These are phyloP conservation scores for Machimus atricapillus DNA, from an alignment of 2,888 invertebrate species.

Conservation along the genomic window DNA sequence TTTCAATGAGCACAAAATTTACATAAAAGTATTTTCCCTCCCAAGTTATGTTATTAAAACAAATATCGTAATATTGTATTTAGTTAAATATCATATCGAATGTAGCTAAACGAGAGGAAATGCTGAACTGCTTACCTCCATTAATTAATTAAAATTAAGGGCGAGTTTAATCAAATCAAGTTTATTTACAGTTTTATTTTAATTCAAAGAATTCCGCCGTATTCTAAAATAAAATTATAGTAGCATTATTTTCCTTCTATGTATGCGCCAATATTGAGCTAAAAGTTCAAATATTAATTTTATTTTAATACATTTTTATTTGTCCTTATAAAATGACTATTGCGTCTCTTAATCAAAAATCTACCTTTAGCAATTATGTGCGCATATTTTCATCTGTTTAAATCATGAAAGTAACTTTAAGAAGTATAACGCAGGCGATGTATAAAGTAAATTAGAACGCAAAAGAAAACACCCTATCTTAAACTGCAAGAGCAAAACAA, in stretches of 20 bases:
- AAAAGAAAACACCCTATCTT: not conserved
- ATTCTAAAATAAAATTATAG: not conserved
- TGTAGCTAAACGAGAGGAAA: not conserved
- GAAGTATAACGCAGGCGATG: not conserved
- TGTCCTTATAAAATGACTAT: not conserved
- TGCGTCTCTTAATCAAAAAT: conserved; percentile 22
- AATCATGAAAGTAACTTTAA: not conserved
- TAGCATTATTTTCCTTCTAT: not conserved
- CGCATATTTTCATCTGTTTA: not conserved
- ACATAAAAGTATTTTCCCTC: too few relatives aligned
- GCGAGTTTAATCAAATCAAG: not conserved
- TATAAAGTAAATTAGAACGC: not conserved
- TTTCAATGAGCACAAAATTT: too few relatives aligned
- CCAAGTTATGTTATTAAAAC: too few relatives aligned
- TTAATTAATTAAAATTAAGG: too few relatives aligned
- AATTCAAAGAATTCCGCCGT: not conserved
- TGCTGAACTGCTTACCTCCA: not conserved
- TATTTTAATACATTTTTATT: not conserved
- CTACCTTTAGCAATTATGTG: conserved; percentile 12
- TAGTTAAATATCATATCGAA: not conserved
- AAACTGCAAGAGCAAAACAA: not conserved
- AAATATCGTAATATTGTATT: too few relatives aligned
- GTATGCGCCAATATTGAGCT: not conserved
- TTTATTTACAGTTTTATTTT: not conserved
- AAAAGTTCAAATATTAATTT: not conserved